Evolutionary conservation across 2,888 invertebrate species (phyloP), one percentile per base, ranked within the genome.

Genomic region (Eupeodes luniger): DNA sequence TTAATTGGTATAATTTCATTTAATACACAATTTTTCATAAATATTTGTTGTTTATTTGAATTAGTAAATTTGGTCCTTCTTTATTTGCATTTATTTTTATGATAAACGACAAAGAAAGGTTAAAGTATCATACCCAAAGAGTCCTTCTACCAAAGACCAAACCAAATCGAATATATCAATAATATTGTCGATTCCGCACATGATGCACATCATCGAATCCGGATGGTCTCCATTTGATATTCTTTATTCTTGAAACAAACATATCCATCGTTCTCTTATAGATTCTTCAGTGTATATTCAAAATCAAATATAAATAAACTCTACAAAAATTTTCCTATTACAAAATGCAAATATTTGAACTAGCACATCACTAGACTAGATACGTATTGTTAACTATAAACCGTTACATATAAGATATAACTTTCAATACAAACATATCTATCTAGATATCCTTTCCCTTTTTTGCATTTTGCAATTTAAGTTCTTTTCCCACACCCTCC

Each of bases 341-440:
- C 78, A 64, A 83, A 79, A 82, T 86, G 86, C 82, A 86, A 86
- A 86, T 86, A 83, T 86, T 86, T 86, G 83, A 83, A 74, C 79
- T 64, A 75, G 64, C 62, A 79, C 69, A 79, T 82, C 62, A 55
- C 77, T 70, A 40, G 40, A 40, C 27, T 27, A 40, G 5, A 40
- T 9, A 7, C 40, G 40, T 40, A 19, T 55, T 27, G 27, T 27
- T 27, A 27, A 27, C 27, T 27, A 27, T 27, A 27, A 27, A 70
- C 34, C 47, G 40, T 66, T 59, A 59, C 47, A 75, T 27, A 75
- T 67, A 49, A 59, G 34, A 75, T 27, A 75, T 67, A 49, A 49
- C 53, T 67, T 49, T 59, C 36, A 67, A 64, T 40, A 64, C 53
- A 79, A 82, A 82, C 55, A 86, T 59, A 75, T 70, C 74, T 81